A percentile compares a stretch with the other conserved stretches of the same genome.
phyloP scores from a whole-genome alignment of 2,113 vertebrate species.

The Prunella himalayana region DNA sequence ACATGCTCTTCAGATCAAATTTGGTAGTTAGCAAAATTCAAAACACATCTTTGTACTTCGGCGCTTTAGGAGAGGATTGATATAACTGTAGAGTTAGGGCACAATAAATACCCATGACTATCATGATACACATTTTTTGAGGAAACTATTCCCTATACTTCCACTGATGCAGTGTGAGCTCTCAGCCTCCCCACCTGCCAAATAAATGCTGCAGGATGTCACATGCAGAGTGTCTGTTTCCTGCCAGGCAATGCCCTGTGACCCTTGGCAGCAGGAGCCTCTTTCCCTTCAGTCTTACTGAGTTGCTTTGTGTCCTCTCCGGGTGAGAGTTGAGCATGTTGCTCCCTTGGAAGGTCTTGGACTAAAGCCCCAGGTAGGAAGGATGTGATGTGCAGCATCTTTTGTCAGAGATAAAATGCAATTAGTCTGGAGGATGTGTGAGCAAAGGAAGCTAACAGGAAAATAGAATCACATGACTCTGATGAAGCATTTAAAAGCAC shows the following conservation, averaged over 20 bases:
- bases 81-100: background rate
- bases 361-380: conserved; percentile 41
- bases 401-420: conserved; percentile 65
- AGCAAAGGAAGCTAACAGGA: conserved; percentile 58
- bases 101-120: background rate
- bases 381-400: conserved; percentile 40
- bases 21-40: background rate
- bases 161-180: background rate
- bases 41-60: background rate
- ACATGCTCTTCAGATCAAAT: background rate
- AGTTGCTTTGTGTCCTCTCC: background rate
- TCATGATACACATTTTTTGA: background rate
- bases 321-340: background rate
- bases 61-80: background rate
- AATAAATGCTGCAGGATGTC: background rate
- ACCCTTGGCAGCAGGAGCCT: background rate
- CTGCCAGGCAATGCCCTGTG: conserved; percentile 25
- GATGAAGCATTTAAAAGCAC: conserved; percentile 1
- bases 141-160: background rate
- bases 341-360: background rate
- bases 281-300: background rate
- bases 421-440: conserved; percentile 37
- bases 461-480: background rate
- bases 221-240: conserved; percentile 9
- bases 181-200: background rate